Evolutionary conservation across 2,113 vertebrate species (phyloP), one percentile per base, ranked within the genome.

Genomic region (Burhinus bistriatus): DNA sequence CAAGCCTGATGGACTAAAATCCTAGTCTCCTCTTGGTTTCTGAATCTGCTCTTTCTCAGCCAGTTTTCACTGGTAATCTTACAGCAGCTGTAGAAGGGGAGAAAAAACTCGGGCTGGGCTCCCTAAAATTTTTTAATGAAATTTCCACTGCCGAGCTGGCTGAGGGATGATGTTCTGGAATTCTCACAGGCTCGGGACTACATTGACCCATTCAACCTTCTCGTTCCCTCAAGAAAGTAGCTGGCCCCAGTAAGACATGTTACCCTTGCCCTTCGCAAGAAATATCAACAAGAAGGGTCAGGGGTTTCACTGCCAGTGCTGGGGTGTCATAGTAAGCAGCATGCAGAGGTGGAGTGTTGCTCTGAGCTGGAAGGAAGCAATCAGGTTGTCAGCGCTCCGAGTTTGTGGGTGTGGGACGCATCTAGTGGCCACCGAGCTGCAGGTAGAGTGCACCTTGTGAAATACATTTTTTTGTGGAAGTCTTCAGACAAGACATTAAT

Each of bases 281-380:
- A 21, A 32, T 21, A 32, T 8, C 36, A 51, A 17, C 32, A 49
- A 26, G 66, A 59, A 54, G 5, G 7, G 18, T n/a, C 20, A 30
- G 3, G 36, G 26, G 7, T 30, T 86, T 29, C 45, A 9, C 23
- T 4, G 4, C 6, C 5, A 30, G 8, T 6, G 6, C 5, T 15
- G 14, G 13, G 20, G 8, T 1, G 1, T 2, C 42, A 36, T 1
- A 18, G n/a, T 5, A 49, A 76, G 30, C 3, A 51, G 6, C 1
- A 2, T 51, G 20, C 15, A 73, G 72, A 61, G 13, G 17, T 1
- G 9, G 11, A 52, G 30, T 9, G 44, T 18, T 77, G 34, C 44
- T 70, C 15, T 29, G 17, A 15, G 8, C 14, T 32, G n/a, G 9
- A 19, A 65, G 13, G 34, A 92, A 70, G 7, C 9, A 49, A 18